Evolutionary conservation across 2,113 vertebrate species (phyloP), one percentile per base, ranked within the genome.

Genomic region (Hyaena hyaena): DNA sequence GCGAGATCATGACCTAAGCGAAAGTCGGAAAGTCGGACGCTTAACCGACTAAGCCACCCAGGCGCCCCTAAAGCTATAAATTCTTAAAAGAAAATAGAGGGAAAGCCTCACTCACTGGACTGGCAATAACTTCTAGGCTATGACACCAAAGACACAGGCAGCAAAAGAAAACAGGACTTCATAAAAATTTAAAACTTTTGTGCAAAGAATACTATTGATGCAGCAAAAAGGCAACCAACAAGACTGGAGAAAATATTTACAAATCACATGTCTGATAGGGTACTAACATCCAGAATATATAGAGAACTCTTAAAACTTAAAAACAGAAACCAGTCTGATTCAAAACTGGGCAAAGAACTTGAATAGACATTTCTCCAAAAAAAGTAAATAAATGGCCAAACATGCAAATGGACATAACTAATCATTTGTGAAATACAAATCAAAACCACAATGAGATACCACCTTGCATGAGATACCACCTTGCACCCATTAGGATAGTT

Each of bases 291-390:
- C 10, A 65, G 12, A 58, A 35, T n/a, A 80, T 1, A 88, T 17
- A 89, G n/a, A 55, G 55, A 91, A 65, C 24, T 55, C 24, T n/a
- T 82, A 85, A 95, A 91, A 83, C 31, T 58, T 28, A 93, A 79
- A 15, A 85, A 55, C 26, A 88, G 63, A 39, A 43, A 61, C 7
- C 11, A 65, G 55, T 5, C 48, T 26, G n/a, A 55, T 80, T 76
- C 21, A 81, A 95, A 81, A 95, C 77, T 14, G 43, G 28, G 61
- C 48, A 77, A 74, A n/a, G 26, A 16, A 69, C 33, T 35, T 91
- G 82, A 87, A 79, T 15, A 88, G 15, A 65, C 15, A 79, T 79
- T 65, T 73, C 92, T 96, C 33, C 33, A 83, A 76, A 92, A 65
- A 87, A 48, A 7, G 58, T 4, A 35, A 0, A 84, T 16, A 35